A percentile compares a stretch with the other conserved stretches of the same genome.
These are phyloP conservation scores for Oreamnos americanus DNA, from an alignment of 2,113 vertebrate genomes.

Conservation along the genomic window DNA sequence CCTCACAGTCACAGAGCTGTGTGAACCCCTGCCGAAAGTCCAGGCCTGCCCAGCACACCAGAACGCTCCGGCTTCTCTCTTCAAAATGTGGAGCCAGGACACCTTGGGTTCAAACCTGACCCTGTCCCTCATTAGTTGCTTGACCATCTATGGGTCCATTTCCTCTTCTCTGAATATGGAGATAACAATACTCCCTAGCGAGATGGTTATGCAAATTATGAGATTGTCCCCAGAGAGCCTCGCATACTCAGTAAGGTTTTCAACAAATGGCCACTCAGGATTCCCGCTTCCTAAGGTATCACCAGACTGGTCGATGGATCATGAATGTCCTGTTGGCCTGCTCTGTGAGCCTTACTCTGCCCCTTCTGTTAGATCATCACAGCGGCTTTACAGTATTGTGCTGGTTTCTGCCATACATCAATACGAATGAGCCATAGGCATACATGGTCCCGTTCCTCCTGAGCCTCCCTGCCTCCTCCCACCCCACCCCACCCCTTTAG, in stretches of 20 bases:
- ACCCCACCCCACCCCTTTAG: not conserved
- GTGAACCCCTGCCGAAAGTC: conserved; percentile 61
- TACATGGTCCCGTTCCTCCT: not conserved
- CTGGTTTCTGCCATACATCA: not conserved
- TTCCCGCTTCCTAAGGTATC: not conserved
- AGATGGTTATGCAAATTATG: not conserved
- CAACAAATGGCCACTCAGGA: not conserved
- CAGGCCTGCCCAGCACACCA: conserved; percentile 41
- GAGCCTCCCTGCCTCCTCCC: not conserved
- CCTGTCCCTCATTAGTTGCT: not conserved
- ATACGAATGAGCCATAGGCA: not conserved
- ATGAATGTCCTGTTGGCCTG: not conserved
- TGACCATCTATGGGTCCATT: not conserved
- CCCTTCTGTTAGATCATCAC: not conserved
- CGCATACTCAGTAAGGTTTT: rapidly evolving
- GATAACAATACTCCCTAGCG: not conserved
- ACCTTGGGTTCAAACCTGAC: not conserved
- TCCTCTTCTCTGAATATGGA: not conserved
- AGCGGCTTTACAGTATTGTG: not conserved
- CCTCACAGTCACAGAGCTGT: conserved; percentile 68
- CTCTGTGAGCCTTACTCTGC: not conserved
- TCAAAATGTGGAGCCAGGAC: not conserved
- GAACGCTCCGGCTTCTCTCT: not conserved
- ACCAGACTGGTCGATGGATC: not conserved
- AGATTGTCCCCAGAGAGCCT: not conserved